Percentiles rank a stretch among this genome's conserved stretches.
These are phyloP conservation scores for Pristionchus japonicus DNA, from an alignment of 2,888 invertebrate species.

Conservation along the genomic window DNA sequence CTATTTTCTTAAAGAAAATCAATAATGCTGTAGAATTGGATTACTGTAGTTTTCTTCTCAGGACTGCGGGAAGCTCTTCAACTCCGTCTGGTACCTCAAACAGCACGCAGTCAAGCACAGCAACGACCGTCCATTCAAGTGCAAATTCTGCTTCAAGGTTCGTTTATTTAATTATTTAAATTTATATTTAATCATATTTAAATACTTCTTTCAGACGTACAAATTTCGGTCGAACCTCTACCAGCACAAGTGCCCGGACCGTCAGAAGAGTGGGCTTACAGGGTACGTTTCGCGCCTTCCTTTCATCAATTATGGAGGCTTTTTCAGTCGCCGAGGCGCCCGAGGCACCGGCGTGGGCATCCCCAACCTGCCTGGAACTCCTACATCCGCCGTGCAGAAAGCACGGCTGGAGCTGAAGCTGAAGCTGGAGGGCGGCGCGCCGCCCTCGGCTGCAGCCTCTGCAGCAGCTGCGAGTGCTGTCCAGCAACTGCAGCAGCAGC, in stretches of 20 bases:
- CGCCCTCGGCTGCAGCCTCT: not conserved
- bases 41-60: constrained; percentile 12
- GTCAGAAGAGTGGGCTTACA: constrained; percentile 62
- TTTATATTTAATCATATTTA: too few species aligned
- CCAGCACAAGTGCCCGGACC: constrained; percentile 74
- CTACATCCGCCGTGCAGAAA: constrained; percentile 19
- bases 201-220: constrained; percentile 66
- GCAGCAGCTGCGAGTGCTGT: not conserved
- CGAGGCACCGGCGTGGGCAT: constrained; percentile 37
- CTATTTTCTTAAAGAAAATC: too few species aligned
- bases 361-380: not conserved
- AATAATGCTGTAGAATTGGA: too few species aligned
- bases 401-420: constrained; percentile 53
- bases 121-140: constrained; percentile 75
- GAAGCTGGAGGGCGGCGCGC: constrained; percentile 47
- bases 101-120: constrained; percentile 75
- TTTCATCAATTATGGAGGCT: too few species aligned
- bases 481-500: not conserved
- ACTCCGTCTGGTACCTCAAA: constrained; percentile 74
- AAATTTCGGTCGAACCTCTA: constrained; percentile 75
- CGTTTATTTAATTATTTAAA: too few species aligned
- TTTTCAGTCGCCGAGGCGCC: constrained; percentile 43
- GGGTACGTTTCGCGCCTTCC: too few species aligned
- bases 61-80: constrained; percentile 74
- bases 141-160: constrained; percentile 74